Evolutionary conservation across 2,888 invertebrate species (phyloP).

Genomic region (Diachrysia chrysitis): DNA sequence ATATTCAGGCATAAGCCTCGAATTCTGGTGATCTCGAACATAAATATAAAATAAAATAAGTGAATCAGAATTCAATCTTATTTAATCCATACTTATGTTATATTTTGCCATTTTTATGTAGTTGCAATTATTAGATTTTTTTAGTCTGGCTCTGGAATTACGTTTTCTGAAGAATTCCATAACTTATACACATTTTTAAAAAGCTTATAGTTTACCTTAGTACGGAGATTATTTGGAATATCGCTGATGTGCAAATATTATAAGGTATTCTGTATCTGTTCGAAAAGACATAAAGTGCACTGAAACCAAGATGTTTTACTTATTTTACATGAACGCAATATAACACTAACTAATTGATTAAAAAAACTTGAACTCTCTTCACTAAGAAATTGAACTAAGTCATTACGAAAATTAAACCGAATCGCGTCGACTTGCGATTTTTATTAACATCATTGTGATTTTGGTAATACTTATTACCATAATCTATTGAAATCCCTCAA

Average conservation of each 20-base stretch:
- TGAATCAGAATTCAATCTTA: neutral
- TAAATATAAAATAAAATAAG: slow-evolving; percentile 15
- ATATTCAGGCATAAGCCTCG: slow-evolving; percentile 8
- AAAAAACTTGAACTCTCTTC: neutral
- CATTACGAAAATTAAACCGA: slow-evolving; percentile 23
- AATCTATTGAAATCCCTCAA: slow-evolving; percentile 45
- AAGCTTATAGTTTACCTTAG: too few species aligned
- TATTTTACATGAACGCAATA: too few species aligned
- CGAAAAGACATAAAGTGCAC: too few species aligned
- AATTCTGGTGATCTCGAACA: neutral
- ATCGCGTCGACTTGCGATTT: slow-evolving; percentile 18
- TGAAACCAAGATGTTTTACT: too few species aligned
- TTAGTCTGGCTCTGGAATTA: neutral
- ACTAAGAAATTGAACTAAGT: neutral
- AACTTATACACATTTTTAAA: too few species aligned
- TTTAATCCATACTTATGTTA: neutral
- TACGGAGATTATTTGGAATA: too few species aligned
- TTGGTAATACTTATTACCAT: slow-evolving; percentile 43
- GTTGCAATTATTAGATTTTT: neutral
- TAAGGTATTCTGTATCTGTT: too few species aligned
- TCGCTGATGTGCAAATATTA: too few species aligned
- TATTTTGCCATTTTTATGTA: neutral
- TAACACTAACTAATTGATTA: too few species aligned
- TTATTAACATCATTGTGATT: slow-evolving; percentile 19
- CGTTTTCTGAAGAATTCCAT: too few species aligned